These are phyloP conservation scores for Hozukius guyotensis DNA, from an alignment of 2,797 vertebrate genomes.

Conservation along the genomic window DNA sequence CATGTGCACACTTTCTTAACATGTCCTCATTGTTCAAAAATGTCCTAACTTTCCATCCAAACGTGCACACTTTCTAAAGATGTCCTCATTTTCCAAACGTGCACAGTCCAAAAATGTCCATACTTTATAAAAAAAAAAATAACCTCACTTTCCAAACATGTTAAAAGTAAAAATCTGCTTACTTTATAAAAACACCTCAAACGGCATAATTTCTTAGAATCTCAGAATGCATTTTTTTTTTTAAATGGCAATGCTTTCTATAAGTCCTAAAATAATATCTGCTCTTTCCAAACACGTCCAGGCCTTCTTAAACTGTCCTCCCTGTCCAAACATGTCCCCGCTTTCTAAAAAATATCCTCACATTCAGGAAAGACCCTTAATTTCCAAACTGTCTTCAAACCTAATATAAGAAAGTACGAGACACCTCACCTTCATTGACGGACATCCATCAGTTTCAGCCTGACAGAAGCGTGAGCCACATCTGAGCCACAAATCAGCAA, in stretches of 20 bases:
- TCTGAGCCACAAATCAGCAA: constrained; percentile 1
- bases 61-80: background rate
- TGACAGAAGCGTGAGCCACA: background rate
- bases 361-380: background rate
- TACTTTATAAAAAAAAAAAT: background rate
- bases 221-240: background rate
- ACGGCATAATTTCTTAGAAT: background rate
- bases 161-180: too few relatives aligned
- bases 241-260: background rate
- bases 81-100: too few relatives aligned
- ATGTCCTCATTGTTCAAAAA: background rate
- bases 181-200: background rate
- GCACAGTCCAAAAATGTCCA: background rate
- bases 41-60: background rate
- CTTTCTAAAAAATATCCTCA: background rate
- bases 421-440: constrained; percentile 50
- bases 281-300: background rate
- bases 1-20: background rate
- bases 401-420: background rate
- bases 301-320: background rate
- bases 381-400: background rate
- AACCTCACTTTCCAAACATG: background rate
- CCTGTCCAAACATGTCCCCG: background rate
- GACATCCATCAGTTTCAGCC: constrained; percentile 6
- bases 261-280: background rate